Percentiles rank a stretch among this genome's conserved stretches.
Evolutionary conservation across 92 coral and sea anemone species (phyloP).

Genomic region (Anthopleura xanthogrammica): DNA sequence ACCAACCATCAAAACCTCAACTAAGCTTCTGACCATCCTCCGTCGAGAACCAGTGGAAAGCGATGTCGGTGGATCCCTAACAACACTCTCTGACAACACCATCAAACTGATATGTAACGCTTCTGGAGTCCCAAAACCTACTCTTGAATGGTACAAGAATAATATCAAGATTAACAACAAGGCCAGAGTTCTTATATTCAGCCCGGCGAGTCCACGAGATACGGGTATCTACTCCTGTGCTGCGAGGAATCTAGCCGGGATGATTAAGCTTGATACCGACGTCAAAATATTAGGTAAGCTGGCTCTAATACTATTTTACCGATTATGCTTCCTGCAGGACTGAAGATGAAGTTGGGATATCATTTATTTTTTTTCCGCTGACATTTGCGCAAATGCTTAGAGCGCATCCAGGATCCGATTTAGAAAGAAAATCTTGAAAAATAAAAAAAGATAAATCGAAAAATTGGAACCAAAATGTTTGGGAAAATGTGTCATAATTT

Average conservation of each 20-base stretch:
- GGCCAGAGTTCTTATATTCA: constrained; percentile 20
- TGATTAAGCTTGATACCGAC: constrained; percentile 31
- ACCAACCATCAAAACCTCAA: constrained; percentile 25
- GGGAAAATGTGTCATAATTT: no score
- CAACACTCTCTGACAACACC: constrained; percentile 64
- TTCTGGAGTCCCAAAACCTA: constrained; percentile 66
- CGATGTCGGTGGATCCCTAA: constrained; percentile 61
- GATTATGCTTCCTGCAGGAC: no score
- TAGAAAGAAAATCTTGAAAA: no score
- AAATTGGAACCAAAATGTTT: no score
- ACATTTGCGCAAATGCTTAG: no score
- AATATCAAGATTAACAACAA: constrained; percentile 31
- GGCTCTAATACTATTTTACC: neutral
- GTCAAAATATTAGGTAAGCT: constrained; percentile 55
- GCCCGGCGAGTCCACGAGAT: constrained; percentile 16
- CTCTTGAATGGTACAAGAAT: constrained; percentile 61
- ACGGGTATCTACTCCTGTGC: constrained; percentile 63
- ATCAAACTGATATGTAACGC: constrained; percentile 73
- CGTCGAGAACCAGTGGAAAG: constrained; percentile 46
- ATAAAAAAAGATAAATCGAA: no score
- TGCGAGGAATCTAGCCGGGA: constrained; percentile 71
- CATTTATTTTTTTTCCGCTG: no score
- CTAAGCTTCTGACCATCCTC: constrained; percentile 30
- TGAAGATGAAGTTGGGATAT: no score
- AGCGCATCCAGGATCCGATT: no score